Evolutionary conservation across 2,888 invertebrate species (phyloP).

Genomic region (Pollenia amentaria): DNA sequence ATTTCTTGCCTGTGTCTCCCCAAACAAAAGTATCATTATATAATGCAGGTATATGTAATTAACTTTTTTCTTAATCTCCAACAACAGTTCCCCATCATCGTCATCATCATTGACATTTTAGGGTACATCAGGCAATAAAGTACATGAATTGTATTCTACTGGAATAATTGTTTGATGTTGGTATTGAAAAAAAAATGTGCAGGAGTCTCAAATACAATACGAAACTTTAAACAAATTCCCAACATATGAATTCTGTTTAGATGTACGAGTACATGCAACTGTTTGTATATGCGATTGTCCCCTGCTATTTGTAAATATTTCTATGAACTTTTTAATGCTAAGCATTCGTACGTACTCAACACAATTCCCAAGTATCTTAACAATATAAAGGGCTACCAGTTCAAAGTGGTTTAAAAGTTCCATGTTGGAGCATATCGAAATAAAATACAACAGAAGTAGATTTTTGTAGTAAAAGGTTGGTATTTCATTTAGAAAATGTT

Average conservation of each 20-base stretch:
- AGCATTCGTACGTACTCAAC: not conserved
- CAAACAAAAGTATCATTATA: not conserved
- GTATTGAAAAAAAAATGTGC: not conserved
- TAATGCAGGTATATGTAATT: not conserved
- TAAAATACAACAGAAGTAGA: not conserved
- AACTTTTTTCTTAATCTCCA: not conserved
- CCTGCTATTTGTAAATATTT: slow-evolving; percentile 13
- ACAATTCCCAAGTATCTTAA: slow-evolving; percentile 11
- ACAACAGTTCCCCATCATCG: not conserved
- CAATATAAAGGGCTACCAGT: not conserved
- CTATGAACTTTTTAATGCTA: not conserved
- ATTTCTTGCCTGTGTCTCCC: not conserved
- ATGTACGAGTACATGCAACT: not conserved
- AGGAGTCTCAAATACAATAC: not conserved
- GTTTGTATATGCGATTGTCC: not conserved
- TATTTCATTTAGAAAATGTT: no score
- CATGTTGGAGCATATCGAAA: not conserved
- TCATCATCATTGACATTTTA: slow-evolving; percentile 30
- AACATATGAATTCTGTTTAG: not conserved
- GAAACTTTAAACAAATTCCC: slow-evolving; percentile 35
- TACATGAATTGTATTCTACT: not conserved
- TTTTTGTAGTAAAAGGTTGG: slow-evolving; percentile 12
- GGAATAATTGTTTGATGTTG: not conserved
- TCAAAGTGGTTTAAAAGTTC: slow-evolving; percentile 39
- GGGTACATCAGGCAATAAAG: slow-evolving; percentile 14